These are phyloP conservation scores for Mythimna vitellina DNA, from an alignment of 2,888 invertebrate species.

Conservation along the genomic window DNA sequence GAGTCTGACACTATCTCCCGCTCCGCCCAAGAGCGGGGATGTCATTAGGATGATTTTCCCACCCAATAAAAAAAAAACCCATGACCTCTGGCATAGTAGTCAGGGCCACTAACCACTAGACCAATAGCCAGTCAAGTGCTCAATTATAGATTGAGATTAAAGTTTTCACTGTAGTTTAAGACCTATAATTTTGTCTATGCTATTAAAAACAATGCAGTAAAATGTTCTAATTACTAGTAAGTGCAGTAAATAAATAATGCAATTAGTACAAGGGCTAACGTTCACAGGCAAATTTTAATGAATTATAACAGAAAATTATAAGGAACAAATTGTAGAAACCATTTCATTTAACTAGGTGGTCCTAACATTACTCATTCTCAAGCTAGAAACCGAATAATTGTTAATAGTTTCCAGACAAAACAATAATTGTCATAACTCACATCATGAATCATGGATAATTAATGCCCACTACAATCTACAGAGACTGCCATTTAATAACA, in stretches of 20 bases:
- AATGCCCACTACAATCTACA: slow-evolving; percentile 25
- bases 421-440: slow-evolving; percentile 37
- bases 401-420: slow-evolving; percentile 40
- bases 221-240: neutral
- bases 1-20: no score
- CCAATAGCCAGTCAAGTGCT: no score
- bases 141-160: neutral
- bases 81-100: no score
- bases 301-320: neutral
- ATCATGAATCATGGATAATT: slow-evolving; percentile 49
- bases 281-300: neutral
- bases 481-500: slow-evolving; percentile 29
- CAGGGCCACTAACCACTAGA: no score
- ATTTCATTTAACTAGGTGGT: slow-evolving; percentile 8
- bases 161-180: neutral
- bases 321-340: neutral
- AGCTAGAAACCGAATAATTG: slow-evolving; percentile 24
- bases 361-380: slow-evolving; percentile 28
- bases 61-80: no score
- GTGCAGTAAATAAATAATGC: neutral
- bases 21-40: no score
- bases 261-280: neutral
- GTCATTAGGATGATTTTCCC: no score
- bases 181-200: neutral
- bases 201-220: neutral